phyloP scores from a whole-genome alignment of 2,797 vertebrate species.

The Urosaurus nigricauda region DNA sequence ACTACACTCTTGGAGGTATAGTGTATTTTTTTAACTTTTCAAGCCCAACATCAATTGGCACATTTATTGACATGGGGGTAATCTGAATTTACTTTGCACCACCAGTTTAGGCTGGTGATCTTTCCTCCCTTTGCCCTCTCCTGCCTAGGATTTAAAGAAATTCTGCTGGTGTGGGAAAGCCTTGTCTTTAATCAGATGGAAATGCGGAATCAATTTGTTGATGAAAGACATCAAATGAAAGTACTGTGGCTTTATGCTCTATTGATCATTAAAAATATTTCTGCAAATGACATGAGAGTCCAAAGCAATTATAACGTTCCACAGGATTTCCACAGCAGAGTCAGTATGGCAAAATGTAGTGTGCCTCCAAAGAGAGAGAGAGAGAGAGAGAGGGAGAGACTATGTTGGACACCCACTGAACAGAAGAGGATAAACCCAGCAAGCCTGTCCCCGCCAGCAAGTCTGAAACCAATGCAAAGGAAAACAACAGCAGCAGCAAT shows the following conservation, averaged over 20 bases:
- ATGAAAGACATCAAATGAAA: conserved; percentile 65
- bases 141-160: conserved; percentile 54
- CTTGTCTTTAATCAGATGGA: conserved; percentile 64
- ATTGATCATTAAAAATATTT: conserved; percentile 73
- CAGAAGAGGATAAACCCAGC: conserved; percentile 28
- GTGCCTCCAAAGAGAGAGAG: conserved; percentile 49
- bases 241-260: conserved; percentile 60
- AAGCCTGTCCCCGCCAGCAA: conserved; percentile 9
- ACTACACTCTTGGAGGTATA: too few relatives aligned
- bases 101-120: conserved; percentile 3
- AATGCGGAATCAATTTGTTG: conserved; percentile 68
- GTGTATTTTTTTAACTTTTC: too few relatives aligned
- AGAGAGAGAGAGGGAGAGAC: conserved; percentile 44
- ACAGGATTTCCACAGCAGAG: conserved; percentile 44
- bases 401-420: conserved; percentile 23
- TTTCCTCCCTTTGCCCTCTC: conserved; percentile 9
- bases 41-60: too few relatives aligned
- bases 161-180: conserved; percentile 32
- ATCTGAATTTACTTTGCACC: too few relatives aligned
- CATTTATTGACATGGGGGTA: too few relatives aligned
- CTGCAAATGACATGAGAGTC: conserved; percentile 55
- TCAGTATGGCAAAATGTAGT: conserved; percentile 25
- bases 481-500: background rate
- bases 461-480: background rate
- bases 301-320: conserved; percentile 67